Conservation (phyloP, 1,140 invertebrate genomes). For the Zaprionus kolodkinae region DNA sequence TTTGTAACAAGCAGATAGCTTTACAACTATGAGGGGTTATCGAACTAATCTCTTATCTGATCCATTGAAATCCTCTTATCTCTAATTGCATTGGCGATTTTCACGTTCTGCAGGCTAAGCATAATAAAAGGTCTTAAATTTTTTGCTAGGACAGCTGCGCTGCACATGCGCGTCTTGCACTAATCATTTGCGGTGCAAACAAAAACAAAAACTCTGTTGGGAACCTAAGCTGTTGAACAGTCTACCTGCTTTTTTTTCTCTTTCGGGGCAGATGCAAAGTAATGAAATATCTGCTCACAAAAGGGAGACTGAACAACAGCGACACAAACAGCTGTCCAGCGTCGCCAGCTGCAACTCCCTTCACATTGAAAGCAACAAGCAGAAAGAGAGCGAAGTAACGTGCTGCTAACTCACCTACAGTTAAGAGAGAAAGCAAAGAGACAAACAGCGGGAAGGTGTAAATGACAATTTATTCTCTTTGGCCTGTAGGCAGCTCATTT, state of each 20-base stretch:
- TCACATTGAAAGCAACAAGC: neutral
- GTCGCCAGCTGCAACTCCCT: constrained; percentile 31
- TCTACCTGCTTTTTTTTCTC: constrained; percentile 57
- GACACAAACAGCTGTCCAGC: constrained; percentile 14
- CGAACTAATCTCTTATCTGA: too few species aligned
- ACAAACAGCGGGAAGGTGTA: neutral
- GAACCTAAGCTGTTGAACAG: constrained; percentile 26
- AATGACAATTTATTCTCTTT: constrained; percentile 1
- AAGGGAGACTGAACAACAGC: constrained; percentile 53
- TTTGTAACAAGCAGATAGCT: too few species aligned
- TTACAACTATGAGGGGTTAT: too few species aligned
- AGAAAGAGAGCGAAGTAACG: neutral
- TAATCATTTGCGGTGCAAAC: constrained; percentile 6
- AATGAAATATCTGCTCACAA: constrained; percentile 68
- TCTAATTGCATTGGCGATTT: too few species aligned
- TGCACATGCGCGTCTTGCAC: constrained; percentile 13
- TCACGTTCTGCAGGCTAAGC: too few species aligned
- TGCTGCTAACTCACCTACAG: constrained; percentile 11
- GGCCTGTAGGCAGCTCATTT: constrained; percentile 24
- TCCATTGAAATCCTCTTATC: too few species aligned
- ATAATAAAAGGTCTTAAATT: too few species aligned
- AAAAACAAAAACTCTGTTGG: neutral
- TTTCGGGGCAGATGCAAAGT: constrained; percentile 41
- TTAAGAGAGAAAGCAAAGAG: constrained; percentile 20
- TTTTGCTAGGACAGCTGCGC: constrained; percentile 29